These are phyloP conservation scores for Danaus melanippus DNA, from an alignment of 1,140 invertebrate genomes.

Conservation along the genomic window DNA sequence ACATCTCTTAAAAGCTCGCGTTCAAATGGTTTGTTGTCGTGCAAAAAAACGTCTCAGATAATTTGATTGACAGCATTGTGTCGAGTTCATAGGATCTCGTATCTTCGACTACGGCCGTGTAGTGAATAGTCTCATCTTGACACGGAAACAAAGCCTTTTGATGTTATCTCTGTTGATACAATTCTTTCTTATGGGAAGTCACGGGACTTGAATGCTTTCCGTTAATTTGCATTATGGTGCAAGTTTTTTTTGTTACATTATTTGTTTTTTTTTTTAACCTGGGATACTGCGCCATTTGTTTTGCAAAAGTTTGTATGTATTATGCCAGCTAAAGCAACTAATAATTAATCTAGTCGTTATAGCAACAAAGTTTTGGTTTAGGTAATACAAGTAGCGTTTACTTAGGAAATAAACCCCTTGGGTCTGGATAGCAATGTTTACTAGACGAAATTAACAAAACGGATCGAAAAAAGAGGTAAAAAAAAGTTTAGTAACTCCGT, in stretches of 20 bases:
- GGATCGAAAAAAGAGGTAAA: conserved; percentile 20
- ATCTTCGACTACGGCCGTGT: conserved; percentile 24
- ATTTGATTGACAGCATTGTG: conserved; percentile 30
- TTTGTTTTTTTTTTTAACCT: too few species aligned
- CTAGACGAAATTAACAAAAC: conserved; percentile 30
- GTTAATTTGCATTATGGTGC: conserved; percentile 21
- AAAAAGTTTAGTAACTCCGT: conserved; percentile 27
- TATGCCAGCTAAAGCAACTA: too few species aligned
- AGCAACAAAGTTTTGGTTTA: too few species aligned
- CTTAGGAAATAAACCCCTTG: too few species aligned
- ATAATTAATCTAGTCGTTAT: too few species aligned
- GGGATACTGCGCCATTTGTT: too few species aligned
- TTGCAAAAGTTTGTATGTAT: too few species aligned
- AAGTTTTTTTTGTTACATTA: too few species aligned
- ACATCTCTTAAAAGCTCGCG: too few species aligned
- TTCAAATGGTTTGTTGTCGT: too few species aligned
- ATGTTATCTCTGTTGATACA: conserved; percentile 21
- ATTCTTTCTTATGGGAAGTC: conserved; percentile 15
- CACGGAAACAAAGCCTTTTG: conserved; percentile 26
- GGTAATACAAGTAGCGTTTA: too few species aligned
- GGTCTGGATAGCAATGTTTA: conserved; percentile 14
- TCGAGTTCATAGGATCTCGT: conserved; percentile 27
- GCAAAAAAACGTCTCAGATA: conserved; percentile 20
- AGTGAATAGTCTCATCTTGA: conserved; percentile 25
- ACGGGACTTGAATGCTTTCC: conserved; percentile 19